Evolutionary conservation across 2,797 vertebrate species (phyloP).

Genomic region (Gambelia wislizenii): DNA sequence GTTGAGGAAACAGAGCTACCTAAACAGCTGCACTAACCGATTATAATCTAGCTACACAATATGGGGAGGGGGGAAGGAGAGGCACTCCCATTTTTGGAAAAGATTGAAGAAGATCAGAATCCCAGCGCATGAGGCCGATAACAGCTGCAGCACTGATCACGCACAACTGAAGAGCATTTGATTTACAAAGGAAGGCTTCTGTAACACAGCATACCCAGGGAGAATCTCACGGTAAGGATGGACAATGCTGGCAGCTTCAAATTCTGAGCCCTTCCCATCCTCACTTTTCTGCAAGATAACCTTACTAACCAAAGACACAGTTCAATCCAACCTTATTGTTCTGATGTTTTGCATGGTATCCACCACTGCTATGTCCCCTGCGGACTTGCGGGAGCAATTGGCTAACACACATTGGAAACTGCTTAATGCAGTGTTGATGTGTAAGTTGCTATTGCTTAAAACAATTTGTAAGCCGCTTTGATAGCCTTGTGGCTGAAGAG

Average conservation of each 20-base stretch:
- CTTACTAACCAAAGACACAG: not conserved
- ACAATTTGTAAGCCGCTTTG: no score
- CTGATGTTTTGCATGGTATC: not conserved
- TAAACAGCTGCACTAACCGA: conserved; percentile 34
- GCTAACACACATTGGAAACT: no score
- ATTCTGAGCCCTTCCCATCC: not conserved
- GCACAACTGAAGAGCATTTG: not conserved
- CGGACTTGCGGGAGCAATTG: no score
- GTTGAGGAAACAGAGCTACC: conserved; percentile 27
- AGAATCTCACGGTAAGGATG: not conserved
- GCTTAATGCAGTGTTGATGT: no score
- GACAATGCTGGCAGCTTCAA: conserved; percentile 16
- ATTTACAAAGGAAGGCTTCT: conserved; percentile 39
- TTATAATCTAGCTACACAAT: not conserved
- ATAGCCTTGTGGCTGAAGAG: no score
- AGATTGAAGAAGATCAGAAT: conserved; percentile 28
- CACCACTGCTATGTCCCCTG: not conserved
- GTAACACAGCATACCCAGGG: conserved; percentile 34
- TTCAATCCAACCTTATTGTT: not conserved
- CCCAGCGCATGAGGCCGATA: not conserved
- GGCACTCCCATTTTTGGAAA: conserved; percentile 21
- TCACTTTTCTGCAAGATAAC: not conserved
- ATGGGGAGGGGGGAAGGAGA: no score
- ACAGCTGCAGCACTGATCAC: conserved; percentile 43
- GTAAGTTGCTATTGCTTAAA: no score